These are phyloP conservation scores for Polyergus mexicanus DNA, from an alignment of 1,140 invertebrate species.

Conservation along the genomic window DNA sequence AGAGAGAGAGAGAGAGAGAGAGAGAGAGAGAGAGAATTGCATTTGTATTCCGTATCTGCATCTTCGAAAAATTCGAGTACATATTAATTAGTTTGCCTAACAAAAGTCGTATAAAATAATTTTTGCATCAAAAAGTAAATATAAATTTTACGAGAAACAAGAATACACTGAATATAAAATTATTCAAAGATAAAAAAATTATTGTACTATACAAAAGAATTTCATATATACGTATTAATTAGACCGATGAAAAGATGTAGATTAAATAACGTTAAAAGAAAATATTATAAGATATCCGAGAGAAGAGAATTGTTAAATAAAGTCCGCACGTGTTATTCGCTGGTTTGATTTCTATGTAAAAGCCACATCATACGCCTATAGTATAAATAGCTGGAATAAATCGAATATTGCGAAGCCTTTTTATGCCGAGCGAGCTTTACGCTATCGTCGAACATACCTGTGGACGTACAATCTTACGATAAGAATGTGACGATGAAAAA, in stretches of 20 bases:
- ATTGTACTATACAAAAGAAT: no score
- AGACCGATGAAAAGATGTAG: neutral
- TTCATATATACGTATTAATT: neutral
- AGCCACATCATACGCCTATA: neutral
- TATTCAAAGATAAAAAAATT: no score
- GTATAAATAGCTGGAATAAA: constrained; percentile 33
- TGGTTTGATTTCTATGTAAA: neutral
- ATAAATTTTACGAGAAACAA: no score
- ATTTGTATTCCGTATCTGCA: neutral
- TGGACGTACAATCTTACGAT: neutral
- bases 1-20: neutral
- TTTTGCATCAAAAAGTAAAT: no score
- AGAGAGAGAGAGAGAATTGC: neutral
- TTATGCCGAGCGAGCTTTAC: neutral
- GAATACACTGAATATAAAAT: no score
- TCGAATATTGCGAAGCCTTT: neutral
- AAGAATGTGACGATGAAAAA: constrained; percentile 16
- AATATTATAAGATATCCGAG: neutral
- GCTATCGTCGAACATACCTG: neutral
- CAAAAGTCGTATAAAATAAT: no score
- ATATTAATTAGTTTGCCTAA: no score
- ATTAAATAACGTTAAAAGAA: neutral
- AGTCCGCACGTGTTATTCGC: neutral
- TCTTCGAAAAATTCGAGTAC: neutral
- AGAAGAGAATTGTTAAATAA: neutral